Percentiles rank a stretch among this genome's conserved stretches.
These are phyloP conservation scores for Exaiptasia diaphana DNA, from an alignment of 64 coral and sea anemone species.

Conservation along the genomic window DNA sequence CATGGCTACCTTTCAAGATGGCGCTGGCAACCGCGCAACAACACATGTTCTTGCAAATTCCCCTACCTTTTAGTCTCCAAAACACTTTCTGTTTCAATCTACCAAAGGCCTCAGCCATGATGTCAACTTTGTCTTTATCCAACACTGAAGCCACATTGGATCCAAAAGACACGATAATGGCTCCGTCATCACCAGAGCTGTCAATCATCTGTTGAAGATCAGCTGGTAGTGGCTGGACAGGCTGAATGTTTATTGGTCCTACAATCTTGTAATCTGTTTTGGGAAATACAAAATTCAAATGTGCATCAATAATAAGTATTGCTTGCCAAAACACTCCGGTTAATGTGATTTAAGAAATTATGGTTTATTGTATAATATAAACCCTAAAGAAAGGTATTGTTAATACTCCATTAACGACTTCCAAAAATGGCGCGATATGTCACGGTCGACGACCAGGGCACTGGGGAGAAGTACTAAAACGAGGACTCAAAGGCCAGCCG, in stretches of 20 bases:
- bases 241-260: constrained; percentile 44
- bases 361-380: constrained; percentile 55
- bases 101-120: constrained; percentile 49
- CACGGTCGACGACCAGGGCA: constrained; percentile 9
- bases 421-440: not conserved
- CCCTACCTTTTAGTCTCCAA: constrained; percentile 58
- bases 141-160: constrained; percentile 4
- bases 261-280: constrained; percentile 54
- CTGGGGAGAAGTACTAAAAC: too few relatives aligned
- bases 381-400: not conserved
- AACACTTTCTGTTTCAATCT: constrained; percentile 55
- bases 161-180: constrained; percentile 6
- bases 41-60: too few relatives aligned
- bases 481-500: too few relatives aligned
- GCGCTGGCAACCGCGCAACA: too few relatives aligned
- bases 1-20: too few relatives aligned
- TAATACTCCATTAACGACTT: not conserved
- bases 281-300: too few relatives aligned
- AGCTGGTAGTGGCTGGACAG: constrained; percentile 26
- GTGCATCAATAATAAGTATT: too few relatives aligned
- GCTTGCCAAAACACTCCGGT: too few relatives aligned
- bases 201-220: constrained; percentile 36
- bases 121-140: constrained; percentile 13
- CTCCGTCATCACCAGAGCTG: constrained; percentile 30
- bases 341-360: constrained; percentile 38